These are phyloP conservation scores for Polyommatus iphigenia DNA, from an alignment of 2,888 invertebrate species.

Conservation along the genomic window DNA sequence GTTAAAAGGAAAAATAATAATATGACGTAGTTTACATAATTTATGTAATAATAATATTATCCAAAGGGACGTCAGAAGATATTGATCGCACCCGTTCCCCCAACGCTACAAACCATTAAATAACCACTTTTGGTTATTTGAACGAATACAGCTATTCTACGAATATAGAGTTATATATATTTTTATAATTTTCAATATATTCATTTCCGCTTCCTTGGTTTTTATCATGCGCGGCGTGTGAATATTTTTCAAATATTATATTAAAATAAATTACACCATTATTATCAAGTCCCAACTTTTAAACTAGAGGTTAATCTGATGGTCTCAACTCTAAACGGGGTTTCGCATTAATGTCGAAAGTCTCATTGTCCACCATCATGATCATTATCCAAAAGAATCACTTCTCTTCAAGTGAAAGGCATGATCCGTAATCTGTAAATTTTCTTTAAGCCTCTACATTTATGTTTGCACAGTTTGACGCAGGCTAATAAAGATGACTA, in stretches of 20 bases:
- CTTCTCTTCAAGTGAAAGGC: background rate
- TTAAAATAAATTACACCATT: background rate
- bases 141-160: background rate
- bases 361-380: background rate
- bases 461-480: background rate
- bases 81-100: background rate
- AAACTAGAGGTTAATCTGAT: too few relatives aligned
- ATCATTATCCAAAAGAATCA: background rate
- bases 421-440: background rate
- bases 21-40: too few relatives aligned
- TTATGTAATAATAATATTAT: background rate
- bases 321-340: too few relatives aligned
- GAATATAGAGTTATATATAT: background rate
- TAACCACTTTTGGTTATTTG: background rate
- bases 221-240: background rate
- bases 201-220: slow-evolving; percentile 5
- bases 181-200: background rate
- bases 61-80: background rate
- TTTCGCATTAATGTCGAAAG: too few relatives aligned
- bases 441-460: slow-evolving; percentile 3
- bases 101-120: background rate
- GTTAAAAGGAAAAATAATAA: too few relatives aligned
- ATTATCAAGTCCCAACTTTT: background rate
- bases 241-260: background rate
- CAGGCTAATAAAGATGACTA: slow-evolving; percentile 12